These are phyloP conservation scores for Drosophila paranaensis DNA, from an alignment of 2,888 invertebrate genomes.

Conservation along the genomic window DNA sequence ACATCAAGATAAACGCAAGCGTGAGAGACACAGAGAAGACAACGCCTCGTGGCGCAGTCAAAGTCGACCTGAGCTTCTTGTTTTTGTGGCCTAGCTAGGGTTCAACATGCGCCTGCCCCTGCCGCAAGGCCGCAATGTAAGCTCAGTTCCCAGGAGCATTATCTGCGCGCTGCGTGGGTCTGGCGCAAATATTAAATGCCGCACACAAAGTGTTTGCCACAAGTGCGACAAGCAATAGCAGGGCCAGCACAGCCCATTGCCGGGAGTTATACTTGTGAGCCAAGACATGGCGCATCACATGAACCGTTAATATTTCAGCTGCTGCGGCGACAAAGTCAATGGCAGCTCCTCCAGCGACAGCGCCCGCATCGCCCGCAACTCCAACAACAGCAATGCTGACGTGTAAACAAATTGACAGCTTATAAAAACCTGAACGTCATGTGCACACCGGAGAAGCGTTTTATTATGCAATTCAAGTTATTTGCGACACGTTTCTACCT, in stretches of 20 bases:
- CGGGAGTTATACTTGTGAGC: slow-evolving; percentile 31
- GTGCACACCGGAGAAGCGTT: slow-evolving; percentile 61
- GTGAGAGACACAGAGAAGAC: slow-evolving; percentile 48
- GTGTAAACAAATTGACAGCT: slow-evolving; percentile 82
- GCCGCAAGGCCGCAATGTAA: slow-evolving; percentile 14
- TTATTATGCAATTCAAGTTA: slow-evolving; percentile 77
- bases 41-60: slow-evolving; percentile 31
- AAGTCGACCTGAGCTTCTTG: slow-evolving; percentile 57
- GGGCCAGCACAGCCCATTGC: slow-evolving; percentile 17
- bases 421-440: slow-evolving; percentile 80
- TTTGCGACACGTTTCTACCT: slow-evolving; percentile 55
- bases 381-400: slow-evolving; percentile 37
- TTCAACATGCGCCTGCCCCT: neutral
- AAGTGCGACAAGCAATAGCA: slow-evolving; percentile 43
- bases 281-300: slow-evolving; percentile 55
- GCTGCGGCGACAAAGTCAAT: slow-evolving; percentile 50
- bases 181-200: slow-evolving; percentile 71
- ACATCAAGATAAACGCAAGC: slow-evolving; percentile 64
- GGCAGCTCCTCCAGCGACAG: slow-evolving; percentile 20
- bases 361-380: slow-evolving; percentile 7
- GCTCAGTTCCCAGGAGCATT: slow-evolving; percentile 71
- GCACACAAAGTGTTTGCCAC: slow-evolving; percentile 52
- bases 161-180: slow-evolving; percentile 48
- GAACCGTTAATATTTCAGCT: slow-evolving; percentile 75
- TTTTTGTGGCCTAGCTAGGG: slow-evolving; percentile 59